Percentiles rank a stretch among this genome's conserved stretches.
phyloP scores from a whole-genome alignment of 2,113 vertebrate genomes.

The Parus major region DNA sequence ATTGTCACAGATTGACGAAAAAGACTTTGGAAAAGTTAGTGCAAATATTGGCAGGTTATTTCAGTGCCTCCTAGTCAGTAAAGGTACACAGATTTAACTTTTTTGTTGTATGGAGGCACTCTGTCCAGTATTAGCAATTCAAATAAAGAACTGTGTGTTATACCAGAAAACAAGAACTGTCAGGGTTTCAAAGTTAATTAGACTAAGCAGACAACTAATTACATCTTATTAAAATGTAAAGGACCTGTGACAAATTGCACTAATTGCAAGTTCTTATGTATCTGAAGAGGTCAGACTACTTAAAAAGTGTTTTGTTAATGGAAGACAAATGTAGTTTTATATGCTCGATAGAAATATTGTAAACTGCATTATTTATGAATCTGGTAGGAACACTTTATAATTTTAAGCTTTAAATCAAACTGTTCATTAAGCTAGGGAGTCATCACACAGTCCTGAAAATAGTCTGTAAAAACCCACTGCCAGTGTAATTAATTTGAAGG shows the following conservation, averaged over 20 bases:
- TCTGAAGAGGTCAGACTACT: constrained; percentile 78
- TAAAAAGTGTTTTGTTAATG: constrained; percentile 73
- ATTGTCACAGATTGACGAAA: not conserved
- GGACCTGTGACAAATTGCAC: constrained; percentile 80
- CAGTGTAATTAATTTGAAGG: constrained; percentile 64
- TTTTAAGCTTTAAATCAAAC: constrained; percentile 76
- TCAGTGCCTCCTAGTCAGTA: not conserved
- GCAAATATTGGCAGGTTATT: not conserved
- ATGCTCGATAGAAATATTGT: constrained; percentile 75
- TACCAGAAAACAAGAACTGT: constrained; percentile 69
- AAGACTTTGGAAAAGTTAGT: not conserved
- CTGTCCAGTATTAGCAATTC: constrained; percentile 74
- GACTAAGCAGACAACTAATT: constrained; percentile 81
- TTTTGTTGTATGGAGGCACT: constrained; percentile 19
- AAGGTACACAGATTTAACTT: constrained; percentile 12
- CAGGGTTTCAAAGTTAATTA: constrained; percentile 80
- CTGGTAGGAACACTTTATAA: constrained; percentile 72
- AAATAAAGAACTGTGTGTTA: constrained; percentile 63
- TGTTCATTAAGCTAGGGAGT: constrained; percentile 70
- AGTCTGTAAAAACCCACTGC: constrained; percentile 60
- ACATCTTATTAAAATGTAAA: constrained; percentile 78
- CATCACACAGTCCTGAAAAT: constrained; percentile 56
- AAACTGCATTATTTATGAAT: constrained; percentile 79
- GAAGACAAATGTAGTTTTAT: constrained; percentile 78
- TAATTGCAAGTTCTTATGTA: constrained; percentile 75